Evolutionary conservation across 2,888 invertebrate species (phyloP), one percentile per base, ranked within the genome.

Genomic region (Alitta virens): DNA sequence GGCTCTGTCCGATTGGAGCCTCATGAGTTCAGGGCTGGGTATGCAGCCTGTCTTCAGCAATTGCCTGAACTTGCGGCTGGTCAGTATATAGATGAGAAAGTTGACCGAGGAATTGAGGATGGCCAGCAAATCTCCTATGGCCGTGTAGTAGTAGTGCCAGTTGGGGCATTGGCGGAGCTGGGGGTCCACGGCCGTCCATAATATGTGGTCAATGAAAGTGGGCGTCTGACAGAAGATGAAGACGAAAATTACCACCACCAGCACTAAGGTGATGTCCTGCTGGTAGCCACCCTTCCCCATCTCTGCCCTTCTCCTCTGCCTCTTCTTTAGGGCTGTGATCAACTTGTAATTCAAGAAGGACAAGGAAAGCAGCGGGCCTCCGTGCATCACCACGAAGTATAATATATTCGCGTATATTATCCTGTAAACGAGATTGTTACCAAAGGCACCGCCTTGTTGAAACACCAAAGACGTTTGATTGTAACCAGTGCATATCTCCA

Each of bases 121-220:
- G 43, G 64, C 66, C 53, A 71, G 25, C 27, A 64, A 49, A 53
- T 71, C 71, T 2, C 66, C 68, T 0, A 71, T 58, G n/a, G 71
- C 71, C 46, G 71, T 71, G 65, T 69, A 71, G 63, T 71, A 71
- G 58, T 71, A 71, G 40, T 68, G 68, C 71, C 70, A 69, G 21
- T 63, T 50, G 12, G 69, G 69, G 51, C 71, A 71, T 24, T 21
- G 18, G 2, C 66, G 42, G 26, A 52, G 23, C 21, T 40, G 40
- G 25, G 60, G 58, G 51, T 63, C 67, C n/a, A 71, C 56, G 18
- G 69, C 56, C 5, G 71, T 71, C 71, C 71, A 71, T 46, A 71
- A 60, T 3, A 71, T 62, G 54, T 69, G 68, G 58, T 71, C 71
- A 16, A 71, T 40, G 50, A 71, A 64, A n/a, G 71, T 68, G 12